These are phyloP conservation scores for Steatocranus sp. DNA, from an alignment of 2,797 vertebrate genomes.

Conservation along the genomic window DNA sequence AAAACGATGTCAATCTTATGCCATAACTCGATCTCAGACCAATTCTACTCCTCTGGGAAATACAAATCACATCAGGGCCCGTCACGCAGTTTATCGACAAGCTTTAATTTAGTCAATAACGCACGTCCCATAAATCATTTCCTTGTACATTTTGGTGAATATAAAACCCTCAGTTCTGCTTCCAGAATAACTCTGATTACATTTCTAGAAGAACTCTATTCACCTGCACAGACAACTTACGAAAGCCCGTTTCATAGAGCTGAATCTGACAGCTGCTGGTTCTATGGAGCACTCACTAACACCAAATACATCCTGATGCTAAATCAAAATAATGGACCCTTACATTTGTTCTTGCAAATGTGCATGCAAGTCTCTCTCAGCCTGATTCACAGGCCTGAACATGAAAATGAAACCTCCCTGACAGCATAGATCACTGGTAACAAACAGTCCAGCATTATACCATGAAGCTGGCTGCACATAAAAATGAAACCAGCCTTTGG, in stretches of 20 bases:
- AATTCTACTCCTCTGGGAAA: neutral
- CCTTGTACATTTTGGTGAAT: neutral
- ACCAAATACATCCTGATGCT: rapidly evolving
- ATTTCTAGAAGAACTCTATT: neutral
- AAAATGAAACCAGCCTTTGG: neutral
- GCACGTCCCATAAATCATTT: neutral
- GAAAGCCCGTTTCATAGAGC: too few relatives aligned
- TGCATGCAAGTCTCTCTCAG: neutral
- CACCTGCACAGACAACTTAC: too few relatives aligned
- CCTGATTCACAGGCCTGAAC: neutral
- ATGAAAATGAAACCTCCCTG: neutral
- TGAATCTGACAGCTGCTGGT: neutral
- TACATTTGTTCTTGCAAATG: neutral
- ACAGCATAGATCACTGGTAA: neutral
- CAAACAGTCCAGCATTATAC: neutral
- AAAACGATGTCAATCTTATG: neutral
- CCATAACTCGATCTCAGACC: neutral
- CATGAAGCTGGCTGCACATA: neutral
- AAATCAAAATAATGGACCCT: neutral
- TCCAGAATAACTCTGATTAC: neutral
- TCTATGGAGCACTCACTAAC: rapidly evolving
- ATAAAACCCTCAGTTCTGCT: neutral
- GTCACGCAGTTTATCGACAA: neutral
- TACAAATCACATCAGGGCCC: neutral
- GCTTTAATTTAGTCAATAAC: neutral